These are phyloP conservation scores for Actenoides hombroni DNA, from an alignment of 2,113 vertebrate genomes.

Conservation along the genomic window DNA sequence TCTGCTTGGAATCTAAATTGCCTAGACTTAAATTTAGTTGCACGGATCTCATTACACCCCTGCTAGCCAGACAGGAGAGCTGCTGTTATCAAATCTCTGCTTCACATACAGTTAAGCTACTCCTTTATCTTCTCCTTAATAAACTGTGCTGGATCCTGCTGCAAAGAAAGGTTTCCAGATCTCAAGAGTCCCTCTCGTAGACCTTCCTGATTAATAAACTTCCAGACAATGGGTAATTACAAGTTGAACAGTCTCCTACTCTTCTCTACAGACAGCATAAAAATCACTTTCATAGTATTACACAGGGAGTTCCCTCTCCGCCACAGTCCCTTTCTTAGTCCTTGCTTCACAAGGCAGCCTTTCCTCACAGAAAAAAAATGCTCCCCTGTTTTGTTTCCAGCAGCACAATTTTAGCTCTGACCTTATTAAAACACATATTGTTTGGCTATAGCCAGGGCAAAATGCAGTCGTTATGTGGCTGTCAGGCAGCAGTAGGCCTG, in stretches of 20 bases:
- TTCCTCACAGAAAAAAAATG: not conserved
- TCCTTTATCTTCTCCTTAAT: conserved; percentile 11
- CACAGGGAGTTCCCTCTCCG: not conserved
- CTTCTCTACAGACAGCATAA: not conserved
- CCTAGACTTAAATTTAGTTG: conserved; percentile 17
- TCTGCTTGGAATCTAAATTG: conserved; percentile 14
- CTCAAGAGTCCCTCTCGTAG: not conserved
- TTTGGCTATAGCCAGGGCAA: not conserved
- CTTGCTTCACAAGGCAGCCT: not conserved
- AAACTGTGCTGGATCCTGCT: not conserved
- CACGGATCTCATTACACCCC: not conserved
- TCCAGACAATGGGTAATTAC: not conserved
- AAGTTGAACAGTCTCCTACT: not conserved
- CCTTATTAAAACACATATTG: accelerated
- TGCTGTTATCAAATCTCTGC: not conserved
- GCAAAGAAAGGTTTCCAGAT: not conserved
- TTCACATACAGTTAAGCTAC: not conserved
- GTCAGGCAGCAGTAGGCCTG: not conserved
- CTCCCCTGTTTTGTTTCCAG: not conserved
- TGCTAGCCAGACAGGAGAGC: not conserved
- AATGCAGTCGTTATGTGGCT: accelerated
- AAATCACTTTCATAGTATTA: not conserved
- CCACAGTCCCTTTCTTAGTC: not conserved
- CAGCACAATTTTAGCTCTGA: not conserved
- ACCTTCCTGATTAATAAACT: not conserved